Conservation (phyloP, 2,888 invertebrate species). For the Ceraclea dissimilis region DNA sequence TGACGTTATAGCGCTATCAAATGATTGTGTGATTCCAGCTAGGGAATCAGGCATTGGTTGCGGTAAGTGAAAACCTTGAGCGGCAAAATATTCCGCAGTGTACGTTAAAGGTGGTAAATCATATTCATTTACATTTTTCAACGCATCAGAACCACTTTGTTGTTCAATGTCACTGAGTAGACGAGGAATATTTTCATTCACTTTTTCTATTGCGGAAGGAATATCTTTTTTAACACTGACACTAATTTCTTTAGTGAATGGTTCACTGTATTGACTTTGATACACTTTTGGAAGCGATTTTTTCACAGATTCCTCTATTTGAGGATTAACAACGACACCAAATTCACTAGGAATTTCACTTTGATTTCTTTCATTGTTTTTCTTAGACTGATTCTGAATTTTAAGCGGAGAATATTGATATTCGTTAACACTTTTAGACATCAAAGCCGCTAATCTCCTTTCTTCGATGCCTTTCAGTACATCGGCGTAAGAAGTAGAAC, state of each 20-base stretch:
- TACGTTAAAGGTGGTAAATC: constrained; percentile 28
- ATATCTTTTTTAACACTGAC: background rate
- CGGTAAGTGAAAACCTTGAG: constrained; percentile 31
- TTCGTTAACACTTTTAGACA: too few relatives aligned
- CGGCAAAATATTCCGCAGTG: constrained; percentile 30
- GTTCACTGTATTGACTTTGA: background rate
- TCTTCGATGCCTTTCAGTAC: constrained; percentile 56
- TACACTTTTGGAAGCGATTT: constrained; percentile 1
- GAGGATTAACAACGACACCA: background rate
- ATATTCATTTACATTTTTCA: constrained; percentile 19
- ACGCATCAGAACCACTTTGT: constrained; percentile 16
- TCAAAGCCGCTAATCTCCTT: constrained; percentile 1
- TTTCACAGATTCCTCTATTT: too few relatives aligned
- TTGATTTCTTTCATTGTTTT: background rate
- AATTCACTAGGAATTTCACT: background rate
- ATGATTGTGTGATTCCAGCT: constrained; percentile 12
- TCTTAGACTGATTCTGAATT: background rate
- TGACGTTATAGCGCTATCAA: background rate
- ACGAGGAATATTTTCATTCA: background rate
- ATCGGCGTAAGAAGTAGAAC: constrained; percentile 71
- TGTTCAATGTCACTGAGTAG: background rate
- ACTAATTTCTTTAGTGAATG: background rate
- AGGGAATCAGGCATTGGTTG: constrained; percentile 25
- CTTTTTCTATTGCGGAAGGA: background rate
- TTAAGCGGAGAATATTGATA: too few relatives aligned